Base-by-base conservation (phyloP, 2,888 invertebrate genomes). In the Tuberolachnus salignus region DNA sequence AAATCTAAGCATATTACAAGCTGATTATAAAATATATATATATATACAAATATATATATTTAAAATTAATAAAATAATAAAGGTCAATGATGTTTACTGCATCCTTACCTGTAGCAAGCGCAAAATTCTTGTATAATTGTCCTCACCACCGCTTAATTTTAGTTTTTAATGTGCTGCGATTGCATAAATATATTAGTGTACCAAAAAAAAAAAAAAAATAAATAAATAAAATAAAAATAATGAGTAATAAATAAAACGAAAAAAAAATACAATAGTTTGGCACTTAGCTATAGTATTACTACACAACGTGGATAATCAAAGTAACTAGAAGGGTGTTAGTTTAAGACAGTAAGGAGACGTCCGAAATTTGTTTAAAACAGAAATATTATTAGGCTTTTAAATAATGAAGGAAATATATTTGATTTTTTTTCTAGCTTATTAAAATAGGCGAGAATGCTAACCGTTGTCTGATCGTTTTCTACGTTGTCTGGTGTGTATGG, bases 401-500 rank as follows among this genome's bases (percentile, higher is more conserved):
- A 78, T 69, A 26, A 51, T 49, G 42, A 51, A 78, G 46, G 34
- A 74, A 59, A 67, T 75, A 66, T 67, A 57, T 34, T 73, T 51
- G 16, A 53, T 51, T 69, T 59, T 19, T 67, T 69, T 59, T 69
- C 59, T 69, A 69, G 23, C 34, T 59, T 49, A 78, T 51, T 49
- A 59, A 78, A 67, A 57, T 66, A 67, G 75, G 16, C 57, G 59
- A 34, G 78, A 78, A 78, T 78, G 78, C 78, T 78, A 78, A 78
- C 78, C 78, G 49, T 78, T 78, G 67, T 78, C 78, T 67, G 78
- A 78, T 67, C 61, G 78, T 78, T 78, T 78, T 78, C 78, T 78
- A 83, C 96, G 90, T 86, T 96, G 92, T 82, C 96, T 88, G 80
- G 95, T 95, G 86, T 97, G 97, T 83, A 98, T 97, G 63, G 95